Evolutionary conservation across 2,797 vertebrate species (phyloP).

Genomic region (Amblyraja radiata): DNA sequence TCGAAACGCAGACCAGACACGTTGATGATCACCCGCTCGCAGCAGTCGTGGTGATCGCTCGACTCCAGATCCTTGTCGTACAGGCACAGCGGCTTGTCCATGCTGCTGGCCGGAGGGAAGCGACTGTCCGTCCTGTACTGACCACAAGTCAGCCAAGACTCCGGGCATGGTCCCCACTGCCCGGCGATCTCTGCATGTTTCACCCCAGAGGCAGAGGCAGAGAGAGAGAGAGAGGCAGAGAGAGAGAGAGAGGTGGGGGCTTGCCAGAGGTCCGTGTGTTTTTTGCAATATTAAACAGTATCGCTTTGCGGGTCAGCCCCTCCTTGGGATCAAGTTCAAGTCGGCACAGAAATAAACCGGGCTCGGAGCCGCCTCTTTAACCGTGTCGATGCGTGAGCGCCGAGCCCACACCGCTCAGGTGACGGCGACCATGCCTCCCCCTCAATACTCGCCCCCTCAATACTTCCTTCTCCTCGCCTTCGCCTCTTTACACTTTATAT

Average conservation of each 20-base stretch:
- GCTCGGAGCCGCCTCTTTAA: conserved; percentile 15
- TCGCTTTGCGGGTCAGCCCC: conserved; percentile 24
- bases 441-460: too few relatives aligned
- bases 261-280: neutral
- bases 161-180: neutral
- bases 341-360: conserved; percentile 3
- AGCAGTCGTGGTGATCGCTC: conserved; percentile 50
- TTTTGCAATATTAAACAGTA: conserved; percentile 30
- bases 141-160: conserved; percentile 31
- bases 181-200: neutral
- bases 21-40: conserved; percentile 75
- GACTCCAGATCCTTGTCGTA: conserved; percentile 3
- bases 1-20: conserved; percentile 84
- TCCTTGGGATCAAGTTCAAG: conserved; percentile 28
- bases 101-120: conserved; percentile 19
- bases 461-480: too few relatives aligned
- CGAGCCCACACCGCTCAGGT: neutral
- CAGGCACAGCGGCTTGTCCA: conserved; percentile 41
- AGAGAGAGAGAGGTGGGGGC: neutral
- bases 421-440: neutral
- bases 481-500: too few relatives aligned
- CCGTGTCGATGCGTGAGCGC: neutral
- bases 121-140: conserved; percentile 39
- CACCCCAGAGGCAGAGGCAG: too few relatives aligned
- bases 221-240: neutral